phyloP scores from a whole-genome alignment of 2,797 vertebrate genomes.

The Sorex maritimensis region DNA sequence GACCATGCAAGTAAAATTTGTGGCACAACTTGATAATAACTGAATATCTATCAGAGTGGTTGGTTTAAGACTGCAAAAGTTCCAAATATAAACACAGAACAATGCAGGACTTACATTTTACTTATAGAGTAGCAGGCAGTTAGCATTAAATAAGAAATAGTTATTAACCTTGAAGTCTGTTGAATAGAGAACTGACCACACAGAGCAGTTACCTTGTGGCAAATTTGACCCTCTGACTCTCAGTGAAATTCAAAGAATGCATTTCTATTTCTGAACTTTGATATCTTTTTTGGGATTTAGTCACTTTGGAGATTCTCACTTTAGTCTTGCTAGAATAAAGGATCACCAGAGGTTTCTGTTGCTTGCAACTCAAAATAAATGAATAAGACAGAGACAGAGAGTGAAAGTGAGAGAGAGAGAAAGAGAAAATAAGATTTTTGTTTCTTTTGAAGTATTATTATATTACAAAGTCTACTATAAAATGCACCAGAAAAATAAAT shows the following conservation, averaged over 20 bases:
- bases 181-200: neutral
- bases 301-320: conserved; percentile 62
- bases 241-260: conserved; percentile 31
- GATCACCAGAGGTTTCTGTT: conserved; percentile 7
- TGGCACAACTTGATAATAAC: neutral
- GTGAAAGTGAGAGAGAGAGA: neutral
- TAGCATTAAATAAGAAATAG: neutral
- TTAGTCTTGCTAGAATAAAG: neutral
- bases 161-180: conserved; percentile 1
- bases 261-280: conserved; percentile 71
- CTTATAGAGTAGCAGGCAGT: neutral
- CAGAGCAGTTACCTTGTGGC: neutral
- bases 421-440: too few species aligned
- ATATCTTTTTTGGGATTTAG: conserved; percentile 38
- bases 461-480: conserved; percentile 29
- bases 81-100: neutral
- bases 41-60: neutral
- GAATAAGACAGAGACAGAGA: too few species aligned
- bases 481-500: conserved; percentile 1
- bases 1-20: neutral
- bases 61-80: conserved; percentile 2
- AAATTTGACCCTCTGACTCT: neutral
- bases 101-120: conserved; percentile 19
- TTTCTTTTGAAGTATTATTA: conserved; percentile 35
- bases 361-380: conserved; percentile 13